Base-by-base conservation (phyloP, 2,797 vertebrate species). In the Silurus aristotelis region DNA sequence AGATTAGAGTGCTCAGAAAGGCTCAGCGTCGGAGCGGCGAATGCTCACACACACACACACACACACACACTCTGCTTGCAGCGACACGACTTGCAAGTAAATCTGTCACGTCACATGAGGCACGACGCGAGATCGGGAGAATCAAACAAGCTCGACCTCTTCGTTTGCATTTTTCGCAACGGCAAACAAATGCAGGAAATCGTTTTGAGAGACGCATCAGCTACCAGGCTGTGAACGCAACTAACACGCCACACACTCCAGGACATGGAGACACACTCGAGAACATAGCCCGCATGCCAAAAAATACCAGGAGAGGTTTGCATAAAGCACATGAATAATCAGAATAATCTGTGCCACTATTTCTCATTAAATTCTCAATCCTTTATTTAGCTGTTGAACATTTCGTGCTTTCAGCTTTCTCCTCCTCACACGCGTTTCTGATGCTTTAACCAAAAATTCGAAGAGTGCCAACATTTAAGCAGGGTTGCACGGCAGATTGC, bases 1-100 rank as follows among this genome's bases (percentile, higher is more conserved):
- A 93, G 94, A 95, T 95, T 93, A 94, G 93, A 94, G 92, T 92
- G 91, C 89, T 90, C 92, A 92, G 92, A 88, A 86, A 91, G 87
- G 91, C 86, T 90, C 90, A 90, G 92, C 87, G 87, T 88, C 86
- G 83, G 70, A 85, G 89, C 90, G 76, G 71, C 64, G 87, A 84
- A 87, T 17, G 13, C 61, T 52, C 79, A 88, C 90, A 91, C 88
- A 87, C 89, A 90, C 88, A 56, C 88, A 64, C 84, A 25, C 89
- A 71, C 87, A 63, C 20, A 19, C 60, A 68, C 80, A n/a, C 58
- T 79, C 80, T 14, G 76, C 87, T 78, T 83, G 48, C 87, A 70
- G 38, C 46, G 38, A 71, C 85, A 92, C 90, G 85, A 83, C 85
- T 84, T 52, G 38, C 52, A 13, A 82, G 85, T 86, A 87, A 89